These are phyloP conservation scores for Drosophila pruinosa DNA, from an alignment of 1,140 invertebrate species.

Conservation along the genomic window DNA sequence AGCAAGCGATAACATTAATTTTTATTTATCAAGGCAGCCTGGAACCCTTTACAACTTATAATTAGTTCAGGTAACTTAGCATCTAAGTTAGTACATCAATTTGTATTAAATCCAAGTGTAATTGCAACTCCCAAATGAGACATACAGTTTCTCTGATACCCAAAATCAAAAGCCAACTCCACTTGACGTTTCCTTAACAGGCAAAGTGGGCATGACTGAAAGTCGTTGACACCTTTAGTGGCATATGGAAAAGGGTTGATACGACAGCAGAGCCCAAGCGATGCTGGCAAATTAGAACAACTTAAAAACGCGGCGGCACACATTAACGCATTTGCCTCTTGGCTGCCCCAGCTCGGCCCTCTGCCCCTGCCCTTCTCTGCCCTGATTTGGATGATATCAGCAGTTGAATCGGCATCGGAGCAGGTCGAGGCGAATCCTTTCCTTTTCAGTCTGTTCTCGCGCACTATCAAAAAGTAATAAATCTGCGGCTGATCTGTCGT, in stretches of 20 bases:
- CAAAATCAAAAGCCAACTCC: not conserved
- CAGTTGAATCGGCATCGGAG: not conserved
- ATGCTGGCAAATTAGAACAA: conserved; percentile 72
- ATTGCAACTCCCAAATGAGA: too few relatives aligned
- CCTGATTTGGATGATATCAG: conserved; percentile 4
- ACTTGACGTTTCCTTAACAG: not conserved
- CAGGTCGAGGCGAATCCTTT: conserved; percentile 13
- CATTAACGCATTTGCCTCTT: conserved; percentile 55
- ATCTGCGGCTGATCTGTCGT: conserved; percentile 82
- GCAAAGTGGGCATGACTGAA: not conserved
- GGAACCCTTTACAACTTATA: too few relatives aligned
- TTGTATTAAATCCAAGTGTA: too few relatives aligned
- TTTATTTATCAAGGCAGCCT: too few relatives aligned
- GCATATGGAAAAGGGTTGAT: not conserved
- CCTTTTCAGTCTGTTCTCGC: conserved; percentile 42
- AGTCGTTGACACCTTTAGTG: conserved; percentile 57
- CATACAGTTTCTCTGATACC: not conserved
- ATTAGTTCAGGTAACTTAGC: too few relatives aligned
- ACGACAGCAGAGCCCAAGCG: not conserved
- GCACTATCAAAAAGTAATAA: conserved; percentile 82
- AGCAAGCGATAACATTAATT: too few relatives aligned
- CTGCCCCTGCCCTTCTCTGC: not conserved
- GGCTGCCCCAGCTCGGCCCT: not conserved
- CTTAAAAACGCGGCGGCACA: conserved; percentile 74
- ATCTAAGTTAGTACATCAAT: too few relatives aligned